Evolutionary conservation across 2,888 invertebrate species (phyloP), one percentile per base, ranked within the genome.

Genomic region (Geophilus truncorum): DNA sequence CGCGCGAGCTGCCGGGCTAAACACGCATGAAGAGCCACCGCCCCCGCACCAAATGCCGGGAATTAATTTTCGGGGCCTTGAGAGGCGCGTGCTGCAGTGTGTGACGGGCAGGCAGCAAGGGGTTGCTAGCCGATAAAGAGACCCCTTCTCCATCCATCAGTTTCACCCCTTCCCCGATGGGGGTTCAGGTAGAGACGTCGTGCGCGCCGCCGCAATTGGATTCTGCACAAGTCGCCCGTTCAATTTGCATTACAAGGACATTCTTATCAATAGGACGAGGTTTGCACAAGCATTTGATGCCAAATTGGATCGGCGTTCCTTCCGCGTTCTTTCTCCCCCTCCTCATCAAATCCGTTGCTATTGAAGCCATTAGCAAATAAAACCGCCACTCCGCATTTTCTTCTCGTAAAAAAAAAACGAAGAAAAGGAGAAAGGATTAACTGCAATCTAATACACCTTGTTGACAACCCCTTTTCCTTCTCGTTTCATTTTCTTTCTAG

Each of bases 161-260:
- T 25, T 23, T 25, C 23, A 23, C 70, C 70, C 70, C 70, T 70
- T 25, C 70, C 15, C 70, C 28, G 70, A 70, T 70, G 28, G 70
- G 25, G 70, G 25, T 70, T 70, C 28, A 70, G 70, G 70, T 70
- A 70, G 28, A 70, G 25, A 28, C 28, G 25, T 28, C 18, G 28
- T 70, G 23, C 18, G 28, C 70, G 15, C 70, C 28, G 70, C 70
- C 70, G 77, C 77, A 77, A 77, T 77, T 77, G 25, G 77, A 77
- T 77, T 77, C 32, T 32, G 21, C 25, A 32, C 77, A 77, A 77
- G 30, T 77, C 77, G 77, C 77, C 77, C 77, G 77, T 77, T 77
- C 77, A 77, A 77, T 77, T 77, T 77, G 77, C 77, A 77, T 77
- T 77, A 77, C 77, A 77, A 77, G 77, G 32, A 77, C 77, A 32